Percentiles rank a stretch among this genome's conserved stretches.
Evolutionary conservation across 2,888 invertebrate genomes (phyloP).

Genomic region (Selenia dentaria): DNA sequence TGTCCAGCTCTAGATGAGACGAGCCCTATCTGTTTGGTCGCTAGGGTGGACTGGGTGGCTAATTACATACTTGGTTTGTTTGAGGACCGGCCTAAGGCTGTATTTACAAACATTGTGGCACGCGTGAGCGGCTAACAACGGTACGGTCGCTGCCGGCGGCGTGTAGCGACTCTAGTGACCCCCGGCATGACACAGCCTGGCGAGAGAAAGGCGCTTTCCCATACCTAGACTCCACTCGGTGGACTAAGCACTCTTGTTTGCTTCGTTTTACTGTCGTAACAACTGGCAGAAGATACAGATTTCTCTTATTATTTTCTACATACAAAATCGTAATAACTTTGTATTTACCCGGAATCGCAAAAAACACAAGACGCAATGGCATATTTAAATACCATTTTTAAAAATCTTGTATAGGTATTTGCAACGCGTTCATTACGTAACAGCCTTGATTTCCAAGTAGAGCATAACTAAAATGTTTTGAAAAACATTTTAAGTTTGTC

Average conservation of each 20-base stretch:
- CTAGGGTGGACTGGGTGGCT: constrained; percentile 1
- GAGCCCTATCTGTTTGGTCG: background rate
- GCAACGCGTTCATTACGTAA: background rate
- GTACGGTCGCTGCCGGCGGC: constrained; percentile 4
- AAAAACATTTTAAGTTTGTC: background rate
- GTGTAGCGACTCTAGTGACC: constrained; percentile 5
- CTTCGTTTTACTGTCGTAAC: constrained; percentile 39
- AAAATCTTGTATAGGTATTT: too few species aligned
- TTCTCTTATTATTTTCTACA: constrained; percentile 12
- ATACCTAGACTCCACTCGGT: constrained; percentile 49
- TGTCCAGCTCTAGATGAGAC: too few species aligned
- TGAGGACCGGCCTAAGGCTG: constrained; percentile 23
- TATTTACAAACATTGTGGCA: constrained; percentile 69
- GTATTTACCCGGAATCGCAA: too few species aligned
- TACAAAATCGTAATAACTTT: too few species aligned
- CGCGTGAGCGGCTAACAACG: constrained; percentile 51
- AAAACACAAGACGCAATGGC: too few species aligned
- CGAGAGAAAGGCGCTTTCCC: constrained; percentile 82
- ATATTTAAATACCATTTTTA: too few species aligned
- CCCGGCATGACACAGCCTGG: constrained; percentile 15
- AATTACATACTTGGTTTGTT: constrained; percentile 16
- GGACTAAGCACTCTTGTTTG: constrained; percentile 46
- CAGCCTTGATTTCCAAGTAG: constrained; percentile 3
- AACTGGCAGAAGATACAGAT: constrained; percentile 18
- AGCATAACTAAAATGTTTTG: constrained; percentile 11